Evolutionary conservation across 2,113 vertebrate genomes (phyloP), one percentile per base, ranked within the genome.

Genomic region (Anguilla japonica): DNA sequence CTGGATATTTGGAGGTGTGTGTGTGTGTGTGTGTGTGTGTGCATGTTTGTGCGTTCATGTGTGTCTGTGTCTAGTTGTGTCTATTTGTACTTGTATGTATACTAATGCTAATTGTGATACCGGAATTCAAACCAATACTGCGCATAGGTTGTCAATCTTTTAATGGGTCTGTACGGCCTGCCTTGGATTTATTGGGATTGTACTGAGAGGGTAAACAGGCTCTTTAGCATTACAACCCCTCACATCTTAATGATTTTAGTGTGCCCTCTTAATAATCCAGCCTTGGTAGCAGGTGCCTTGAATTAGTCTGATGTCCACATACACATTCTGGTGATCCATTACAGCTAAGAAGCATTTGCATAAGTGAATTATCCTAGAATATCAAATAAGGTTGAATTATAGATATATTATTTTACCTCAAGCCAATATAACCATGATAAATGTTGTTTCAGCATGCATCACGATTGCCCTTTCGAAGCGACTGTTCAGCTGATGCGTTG

Each of bases 361-460:
- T 89, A 89, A 87, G 87, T 81, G 46, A 82, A 82, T 89, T 87
- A 86, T 84, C 79, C 82, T 56, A 88, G 83, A 86, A 87, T 84
- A 85, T 87, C 83, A 90, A 81, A 80, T 82, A 57, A 88, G 34
- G 56, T 85, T 84, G 83, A 84, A 84, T 87, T 84, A 88, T 81
- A 84, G 83, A 84, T 80, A 82, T 79, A 84, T 89, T 89, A 87
- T 87, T 87, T 89, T 82, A 84, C 81, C 57, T 85, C 79, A 87
- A 88, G 87, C 78, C 81, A 78, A 84, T 87, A 67, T 89, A 91
- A 83, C 78, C 50, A 78, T 89, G 84, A 91, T 56, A 88, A 89
- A 91, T 86, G 79, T 41, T 79, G n/a, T 84, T 79, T 84, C 79
- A 29, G 29, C 41, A 84, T 43, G 67, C 81, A 87, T 87, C 80